Conservation (phyloP, 2,888 invertebrate genomes). For the Caenorhabditis doughertyi region DNA sequence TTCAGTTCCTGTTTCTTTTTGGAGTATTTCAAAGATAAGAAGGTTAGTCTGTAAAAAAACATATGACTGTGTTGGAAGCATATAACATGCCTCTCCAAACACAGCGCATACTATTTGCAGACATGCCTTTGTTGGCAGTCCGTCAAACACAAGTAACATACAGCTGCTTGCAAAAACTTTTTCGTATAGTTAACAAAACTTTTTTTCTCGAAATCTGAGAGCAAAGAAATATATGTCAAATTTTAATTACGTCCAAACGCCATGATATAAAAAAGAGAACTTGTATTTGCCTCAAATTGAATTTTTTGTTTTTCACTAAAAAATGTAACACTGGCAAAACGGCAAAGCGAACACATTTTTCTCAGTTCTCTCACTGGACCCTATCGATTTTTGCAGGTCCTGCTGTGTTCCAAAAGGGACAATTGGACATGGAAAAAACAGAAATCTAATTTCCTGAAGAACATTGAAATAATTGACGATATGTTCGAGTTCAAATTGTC, state of each 20-base stretch:
- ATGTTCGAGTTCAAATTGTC: constrained; percentile 65
- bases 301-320: constrained; percentile 2
- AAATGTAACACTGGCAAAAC: neutral
- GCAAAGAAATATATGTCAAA: no score
- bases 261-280: neutral
- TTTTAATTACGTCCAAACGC: no score
- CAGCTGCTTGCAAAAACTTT: constrained; percentile 10
- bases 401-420: constrained; percentile 63
- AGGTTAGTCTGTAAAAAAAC: constrained; percentile 25
- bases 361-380: constrained; percentile 31
- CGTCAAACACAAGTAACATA: constrained; percentile 26
- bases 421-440: constrained; percentile 69
- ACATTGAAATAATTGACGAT: constrained; percentile 59
- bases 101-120: constrained; percentile 34
- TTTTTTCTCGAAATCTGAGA: neutral
- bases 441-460: constrained; percentile 39
- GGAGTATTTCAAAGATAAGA: constrained; percentile 53
- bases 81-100: neutral
- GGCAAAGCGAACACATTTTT: neutral
- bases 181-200: neutral
- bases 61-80: neutral
- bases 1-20: constrained; percentile 65
- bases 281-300: no score
- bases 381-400: constrained; percentile 66
- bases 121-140: constrained; percentile 38